phyloP scores from a whole-genome alignment of 2,888 invertebrate genomes.

The Danaus chrysippus region DNA sequence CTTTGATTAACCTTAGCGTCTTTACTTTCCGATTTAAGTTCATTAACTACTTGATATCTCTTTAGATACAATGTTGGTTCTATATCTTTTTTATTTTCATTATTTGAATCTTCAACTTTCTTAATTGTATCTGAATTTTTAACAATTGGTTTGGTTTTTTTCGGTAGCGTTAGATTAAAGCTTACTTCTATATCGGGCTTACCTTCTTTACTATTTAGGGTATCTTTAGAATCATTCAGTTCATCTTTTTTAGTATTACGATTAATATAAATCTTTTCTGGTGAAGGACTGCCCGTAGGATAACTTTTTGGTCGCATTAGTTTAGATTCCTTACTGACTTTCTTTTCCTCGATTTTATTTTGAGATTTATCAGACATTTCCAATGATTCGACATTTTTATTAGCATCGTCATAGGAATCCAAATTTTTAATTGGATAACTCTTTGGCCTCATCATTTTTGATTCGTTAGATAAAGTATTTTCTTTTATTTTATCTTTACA shows the following conservation, averaged over 20 bases:
- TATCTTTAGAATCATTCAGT: constrained; percentile 42
- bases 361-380: constrained; percentile 36
- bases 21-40: constrained; percentile 38
- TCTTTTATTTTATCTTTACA: constrained; percentile 33
- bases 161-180: constrained; percentile 69
- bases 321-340: constrained; percentile 60
- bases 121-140: constrained; percentile 43
- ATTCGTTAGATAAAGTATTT: constrained; percentile 58
- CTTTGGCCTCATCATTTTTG: constrained; percentile 74
- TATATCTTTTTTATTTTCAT: constrained; percentile 37
- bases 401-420: constrained; percentile 53
- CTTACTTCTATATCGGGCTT: constrained; percentile 69
- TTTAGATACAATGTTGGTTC: constrained; percentile 50
- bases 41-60: constrained; percentile 59
- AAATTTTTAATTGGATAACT: constrained; percentile 77
- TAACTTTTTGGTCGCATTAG: constrained; percentile 80
- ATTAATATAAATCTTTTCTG: constrained; percentile 60
- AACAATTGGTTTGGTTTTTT: constrained; percentile 45
- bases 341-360: constrained; percentile 36
- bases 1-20: not conserved
- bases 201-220: constrained; percentile 37
- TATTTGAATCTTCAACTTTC: constrained; percentile 37
- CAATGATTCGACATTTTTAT: constrained; percentile 33
- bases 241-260: constrained; percentile 53
- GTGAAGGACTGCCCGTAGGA: constrained; percentile 71